phyloP scores from a whole-genome alignment of 2,888 invertebrate genomes.

The Polydrusus cervinus region DNA sequence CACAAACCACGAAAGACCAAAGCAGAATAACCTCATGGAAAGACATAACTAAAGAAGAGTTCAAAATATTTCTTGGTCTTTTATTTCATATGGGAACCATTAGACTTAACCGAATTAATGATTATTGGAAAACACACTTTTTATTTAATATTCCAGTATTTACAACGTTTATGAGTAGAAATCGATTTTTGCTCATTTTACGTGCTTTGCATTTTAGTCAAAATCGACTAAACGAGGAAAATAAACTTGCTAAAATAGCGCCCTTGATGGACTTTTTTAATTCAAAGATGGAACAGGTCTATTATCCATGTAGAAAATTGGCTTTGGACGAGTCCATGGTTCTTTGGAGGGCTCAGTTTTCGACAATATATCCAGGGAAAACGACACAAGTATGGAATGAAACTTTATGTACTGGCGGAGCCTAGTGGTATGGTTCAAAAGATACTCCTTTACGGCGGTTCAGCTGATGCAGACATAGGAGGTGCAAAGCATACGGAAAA shows the following conservation, averaged over 20 bases:
- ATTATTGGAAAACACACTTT: constrained; percentile 7
- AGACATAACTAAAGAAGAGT: not conserved
- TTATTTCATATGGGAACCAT: not conserved
- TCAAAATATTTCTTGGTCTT: not conserved
- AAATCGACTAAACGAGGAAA: not conserved
- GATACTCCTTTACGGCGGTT: constrained; percentile 44
- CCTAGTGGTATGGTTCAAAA: constrained; percentile 62
- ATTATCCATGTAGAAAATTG: constrained; percentile 44
- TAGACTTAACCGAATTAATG: not conserved
- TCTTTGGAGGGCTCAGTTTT: constrained; percentile 47
- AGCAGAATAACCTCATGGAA: not conserved
- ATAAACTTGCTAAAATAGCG: not conserved
- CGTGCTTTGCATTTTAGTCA: constrained; percentile 7
- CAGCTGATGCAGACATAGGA: constrained; percentile 40
- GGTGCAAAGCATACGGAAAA: constrained; percentile 46
- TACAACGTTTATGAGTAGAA: constrained; percentile 11
- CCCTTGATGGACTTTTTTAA: constrained; percentile 7
- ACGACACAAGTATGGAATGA: constrained; percentile 60
- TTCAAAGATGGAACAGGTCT: not conserved
- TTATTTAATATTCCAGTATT: constrained; percentile 20
- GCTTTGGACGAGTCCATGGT: constrained; percentile 57
- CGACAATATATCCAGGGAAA: constrained; percentile 40
- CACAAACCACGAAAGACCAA: constrained; percentile 12
- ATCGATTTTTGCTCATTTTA: constrained; percentile 19
- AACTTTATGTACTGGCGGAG: constrained; percentile 60